Evolutionary conservation across 1,140 invertebrate genomes (phyloP).

Genomic region (Sitophilus oryzae): DNA sequence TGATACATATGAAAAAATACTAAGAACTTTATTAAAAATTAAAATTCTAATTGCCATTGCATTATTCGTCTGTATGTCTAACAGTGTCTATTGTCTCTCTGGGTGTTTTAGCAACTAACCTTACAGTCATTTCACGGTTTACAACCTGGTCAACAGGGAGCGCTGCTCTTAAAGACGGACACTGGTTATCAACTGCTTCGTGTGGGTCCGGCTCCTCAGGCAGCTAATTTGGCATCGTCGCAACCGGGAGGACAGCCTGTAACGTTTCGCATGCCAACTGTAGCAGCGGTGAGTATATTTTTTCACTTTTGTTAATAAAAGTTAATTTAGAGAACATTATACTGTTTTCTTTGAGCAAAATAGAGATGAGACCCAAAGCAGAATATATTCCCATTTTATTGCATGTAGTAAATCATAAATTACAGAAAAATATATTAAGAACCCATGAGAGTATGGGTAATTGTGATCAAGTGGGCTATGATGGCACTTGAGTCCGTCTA

Average conservation of each 20-base stretch:
- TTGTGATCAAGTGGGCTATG: too few relatives aligned
- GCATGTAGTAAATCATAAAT: too few relatives aligned
- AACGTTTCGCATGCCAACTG: constrained; percentile 52
- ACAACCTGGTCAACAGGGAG: constrained; percentile 75
- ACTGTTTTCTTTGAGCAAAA: background rate
- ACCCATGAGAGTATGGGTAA: too few relatives aligned
- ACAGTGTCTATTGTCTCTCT: constrained; percentile 27
- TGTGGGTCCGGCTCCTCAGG: constrained; percentile 67
- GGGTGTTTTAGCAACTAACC: constrained; percentile 58
- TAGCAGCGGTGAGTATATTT: constrained; percentile 49
- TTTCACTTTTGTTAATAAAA: constrained; percentile 7
- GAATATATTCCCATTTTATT: too few relatives aligned
- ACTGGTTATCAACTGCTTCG: constrained; percentile 88
- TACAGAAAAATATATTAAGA: too few relatives aligned
- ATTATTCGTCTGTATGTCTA: constrained; percentile 20
- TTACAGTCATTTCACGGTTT: constrained; percentile 77
- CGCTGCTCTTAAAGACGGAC: constrained; percentile 88
- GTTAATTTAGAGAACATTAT: background rate
- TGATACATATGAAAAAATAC: too few relatives aligned
- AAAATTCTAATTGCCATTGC: background rate
- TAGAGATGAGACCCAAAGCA: too few relatives aligned
- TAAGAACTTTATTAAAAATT: background rate
- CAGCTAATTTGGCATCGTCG: constrained; percentile 54
- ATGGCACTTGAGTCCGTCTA: too few relatives aligned
- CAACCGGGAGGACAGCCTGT: constrained; percentile 43